Evolutionary conservation across 2,113 vertebrate genomes (phyloP).

Genomic region (Nothocercus nigrocapillus): DNA sequence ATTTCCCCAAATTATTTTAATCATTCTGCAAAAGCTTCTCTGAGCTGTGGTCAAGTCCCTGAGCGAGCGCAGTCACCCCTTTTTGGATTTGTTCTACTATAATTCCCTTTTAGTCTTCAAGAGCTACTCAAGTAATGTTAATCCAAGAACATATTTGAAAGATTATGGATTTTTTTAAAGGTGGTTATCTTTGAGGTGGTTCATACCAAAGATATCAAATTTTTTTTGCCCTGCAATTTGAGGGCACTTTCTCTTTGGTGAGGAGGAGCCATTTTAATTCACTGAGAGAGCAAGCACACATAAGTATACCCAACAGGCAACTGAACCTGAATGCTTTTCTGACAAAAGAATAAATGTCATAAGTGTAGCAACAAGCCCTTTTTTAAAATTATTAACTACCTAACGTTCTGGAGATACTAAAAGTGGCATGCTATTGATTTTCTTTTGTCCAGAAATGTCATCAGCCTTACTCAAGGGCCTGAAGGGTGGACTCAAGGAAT

Average conservation of each 20-base stretch:
- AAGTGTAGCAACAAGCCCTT: conserved; percentile 14
- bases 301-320: not conserved
- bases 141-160: not conserved
- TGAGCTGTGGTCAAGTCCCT: not conserved
- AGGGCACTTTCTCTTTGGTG: not conserved
- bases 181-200: not conserved
- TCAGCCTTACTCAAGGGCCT: not conserved
- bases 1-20: not conserved
- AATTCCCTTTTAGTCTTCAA: not conserved
- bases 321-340: not conserved
- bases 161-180: not conserved
- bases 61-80: not conserved
- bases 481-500: conserved; percentile 12
- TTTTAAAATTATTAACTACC: conserved; percentile 56
- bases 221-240: not conserved
- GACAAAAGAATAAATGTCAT: conserved; percentile 13
- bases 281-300: not conserved
- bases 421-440: conserved; percentile 54
- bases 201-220: not conserved
- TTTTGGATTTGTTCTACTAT: not conserved
- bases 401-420: conserved; percentile 29
- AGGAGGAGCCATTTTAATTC: conserved; percentile 16
- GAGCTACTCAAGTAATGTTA: not conserved
- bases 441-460: not conserved
- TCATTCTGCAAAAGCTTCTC: not conserved